phyloP scores from a whole-genome alignment of 2,888 invertebrate genomes.

The Diarsia rubi region DNA sequence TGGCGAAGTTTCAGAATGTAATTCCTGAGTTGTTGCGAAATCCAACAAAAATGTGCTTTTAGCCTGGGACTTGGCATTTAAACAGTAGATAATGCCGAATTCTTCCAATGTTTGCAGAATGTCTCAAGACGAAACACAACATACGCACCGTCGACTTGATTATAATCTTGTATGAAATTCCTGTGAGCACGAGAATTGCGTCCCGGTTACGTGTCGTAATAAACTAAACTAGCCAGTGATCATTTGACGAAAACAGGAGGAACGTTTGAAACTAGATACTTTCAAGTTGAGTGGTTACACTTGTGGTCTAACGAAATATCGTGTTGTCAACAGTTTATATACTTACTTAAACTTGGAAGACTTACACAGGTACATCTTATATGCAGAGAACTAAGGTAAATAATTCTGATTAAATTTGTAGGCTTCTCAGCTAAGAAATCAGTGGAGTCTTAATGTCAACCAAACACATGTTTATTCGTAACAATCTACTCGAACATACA shows the following conservation, averaged over 20 bases:
- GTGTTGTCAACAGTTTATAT: neutral
- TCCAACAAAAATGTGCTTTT: conserved; percentile 42
- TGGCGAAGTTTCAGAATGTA: conserved; percentile 62
- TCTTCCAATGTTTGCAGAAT: conserved; percentile 65
- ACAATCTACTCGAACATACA: neutral
- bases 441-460: neutral
- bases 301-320: conserved; percentile 14
- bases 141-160: conserved; percentile 70
- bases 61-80: conserved; percentile 50
- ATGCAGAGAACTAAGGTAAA: neutral
- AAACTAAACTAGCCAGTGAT: conserved; percentile 59
- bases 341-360: neutral
- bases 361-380: neutral
- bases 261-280: conserved; percentile 37
- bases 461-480: conserved; percentile 7
- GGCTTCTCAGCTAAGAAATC: neutral
- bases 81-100: conserved; percentile 45
- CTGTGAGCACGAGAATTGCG: conserved; percentile 78
- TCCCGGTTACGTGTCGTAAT: conserved; percentile 79
- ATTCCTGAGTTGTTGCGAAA: conserved; percentile 38
- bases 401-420: neutral
- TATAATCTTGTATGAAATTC: conserved; percentile 80
- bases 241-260: conserved; percentile 53
- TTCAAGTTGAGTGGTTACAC: neutral
- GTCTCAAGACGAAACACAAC: conserved; percentile 63